Evolutionary conservation across 2,113 vertebrate genomes (phyloP).

Genomic region (Aptenodytes forsteri): DNA sequence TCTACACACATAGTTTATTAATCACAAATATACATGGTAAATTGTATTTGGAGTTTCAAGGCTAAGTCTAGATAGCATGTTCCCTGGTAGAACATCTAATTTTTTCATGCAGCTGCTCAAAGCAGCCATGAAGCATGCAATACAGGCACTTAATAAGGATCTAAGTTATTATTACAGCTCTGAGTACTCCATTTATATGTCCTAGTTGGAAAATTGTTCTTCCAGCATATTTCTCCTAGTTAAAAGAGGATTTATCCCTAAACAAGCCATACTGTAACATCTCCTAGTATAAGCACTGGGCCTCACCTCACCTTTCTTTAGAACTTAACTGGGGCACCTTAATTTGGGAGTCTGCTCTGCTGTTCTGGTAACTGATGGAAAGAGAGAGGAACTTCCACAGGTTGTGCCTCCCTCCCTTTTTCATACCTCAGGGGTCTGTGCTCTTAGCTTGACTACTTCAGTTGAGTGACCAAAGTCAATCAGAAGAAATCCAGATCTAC

Average conservation of each 20-base stretch:
- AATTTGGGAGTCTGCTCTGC: not conserved
- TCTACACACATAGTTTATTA: not conserved
- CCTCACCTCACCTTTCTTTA: not conserved
- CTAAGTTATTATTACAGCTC: not conserved
- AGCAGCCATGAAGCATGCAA: not conserved
- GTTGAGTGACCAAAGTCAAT: not conserved
- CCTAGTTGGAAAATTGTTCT: not conserved
- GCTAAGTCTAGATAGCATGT: not conserved
- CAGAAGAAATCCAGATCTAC: not conserved
- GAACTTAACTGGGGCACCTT: not conserved
- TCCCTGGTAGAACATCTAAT: not conserved
- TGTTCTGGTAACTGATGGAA: not conserved
- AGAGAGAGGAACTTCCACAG: not conserved
- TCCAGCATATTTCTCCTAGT: not conserved
- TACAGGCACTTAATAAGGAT: slow-evolving; percentile 6
- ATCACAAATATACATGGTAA: not conserved
- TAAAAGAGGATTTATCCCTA: not conserved
- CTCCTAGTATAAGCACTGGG: not conserved
- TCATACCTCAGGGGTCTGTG: not conserved
- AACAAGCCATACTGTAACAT: not conserved
- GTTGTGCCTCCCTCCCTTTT: not conserved
- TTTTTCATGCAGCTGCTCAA: not conserved
- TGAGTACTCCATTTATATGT: not conserved
- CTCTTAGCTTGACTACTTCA: not conserved
- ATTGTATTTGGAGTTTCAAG: not conserved